A percentile compares a stretch with the other conserved stretches of the same genome.
Conservation (phyloP, 2,113 vertebrate species). For the Diadophis punctatus region DNA sequence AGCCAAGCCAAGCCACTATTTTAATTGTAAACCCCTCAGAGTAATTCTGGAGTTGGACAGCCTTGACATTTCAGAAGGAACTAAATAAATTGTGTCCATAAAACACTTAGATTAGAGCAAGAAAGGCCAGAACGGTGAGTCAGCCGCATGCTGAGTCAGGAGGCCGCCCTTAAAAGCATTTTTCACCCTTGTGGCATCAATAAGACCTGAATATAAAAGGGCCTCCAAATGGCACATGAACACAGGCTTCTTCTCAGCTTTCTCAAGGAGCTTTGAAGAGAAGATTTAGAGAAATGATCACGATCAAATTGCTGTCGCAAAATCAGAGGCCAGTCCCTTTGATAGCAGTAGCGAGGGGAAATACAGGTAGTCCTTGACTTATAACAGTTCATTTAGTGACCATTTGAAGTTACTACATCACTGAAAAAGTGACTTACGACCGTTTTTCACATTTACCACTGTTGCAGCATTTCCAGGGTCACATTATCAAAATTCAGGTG, state of each 20-base stretch:
- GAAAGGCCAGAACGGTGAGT: not conserved
- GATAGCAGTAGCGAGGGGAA: not conserved
- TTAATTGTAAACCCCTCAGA: not conserved
- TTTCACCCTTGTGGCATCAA: not conserved
- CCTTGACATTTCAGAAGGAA: not conserved
- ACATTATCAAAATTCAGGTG: too few relatives aligned
- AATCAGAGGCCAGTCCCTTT: not conserved
- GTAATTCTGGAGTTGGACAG: not conserved
- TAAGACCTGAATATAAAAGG: constrained; percentile 8
- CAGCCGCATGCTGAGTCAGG: not conserved
- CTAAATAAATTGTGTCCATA: not conserved
- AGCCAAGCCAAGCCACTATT: not conserved
- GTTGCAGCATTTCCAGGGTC: too few relatives aligned
- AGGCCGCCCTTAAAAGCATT: not conserved
- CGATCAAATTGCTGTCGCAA: not conserved
- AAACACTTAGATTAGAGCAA: not conserved
- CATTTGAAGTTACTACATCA: not conserved
- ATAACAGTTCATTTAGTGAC: too few relatives aligned
- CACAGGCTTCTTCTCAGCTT: not conserved
- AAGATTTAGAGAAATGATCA: not conserved
- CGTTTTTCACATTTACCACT: too few relatives aligned
- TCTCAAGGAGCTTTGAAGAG: not conserved
- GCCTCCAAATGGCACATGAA: not conserved
- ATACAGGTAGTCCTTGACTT: not conserved
- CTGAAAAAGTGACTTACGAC: too few relatives aligned